These are phyloP conservation scores for Phrynocephalus versicolor DNA, from an alignment of 2,113 vertebrate species.

Conservation along the genomic window DNA sequence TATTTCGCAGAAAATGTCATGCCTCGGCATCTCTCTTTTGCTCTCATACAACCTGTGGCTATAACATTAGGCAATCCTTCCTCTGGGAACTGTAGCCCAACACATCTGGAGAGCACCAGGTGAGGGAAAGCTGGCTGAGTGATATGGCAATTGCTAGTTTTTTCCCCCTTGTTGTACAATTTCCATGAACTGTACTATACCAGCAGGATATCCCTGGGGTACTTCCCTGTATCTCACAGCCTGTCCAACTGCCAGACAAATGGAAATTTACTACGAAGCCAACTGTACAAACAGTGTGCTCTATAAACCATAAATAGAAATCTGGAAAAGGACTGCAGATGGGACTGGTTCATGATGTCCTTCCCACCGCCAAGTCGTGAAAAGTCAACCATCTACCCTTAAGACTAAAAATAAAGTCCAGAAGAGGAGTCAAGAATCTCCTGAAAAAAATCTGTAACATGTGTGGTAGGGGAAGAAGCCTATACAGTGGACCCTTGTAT, in stretches of 20 bases:
- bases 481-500: too few species aligned
- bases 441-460: neutral
- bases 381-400: neutral
- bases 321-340: neutral
- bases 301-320: neutral
- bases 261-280: slow-evolving; percentile 1
- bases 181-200: neutral
- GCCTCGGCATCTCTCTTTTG: too few species aligned
- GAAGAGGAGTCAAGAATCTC: neutral
- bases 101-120: neutral
- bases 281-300: slow-evolving; percentile 9
- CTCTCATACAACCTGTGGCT: too few species aligned
- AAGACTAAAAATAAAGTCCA: neutral
- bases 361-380: neutral
- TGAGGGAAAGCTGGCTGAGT: neutral
- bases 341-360: neutral
- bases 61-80: neutral
- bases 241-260: neutral
- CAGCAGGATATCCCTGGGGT: neutral
- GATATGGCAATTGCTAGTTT: neutral
- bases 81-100: neutral
- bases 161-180: neutral
- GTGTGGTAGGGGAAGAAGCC: too few species aligned
- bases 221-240: neutral
- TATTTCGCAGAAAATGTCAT: too few species aligned